Percentiles rank a stretch among this genome's conserved stretches.
phyloP scores from a whole-genome alignment of 2,888 invertebrate genomes.

The Drosophila emarginata region DNA sequence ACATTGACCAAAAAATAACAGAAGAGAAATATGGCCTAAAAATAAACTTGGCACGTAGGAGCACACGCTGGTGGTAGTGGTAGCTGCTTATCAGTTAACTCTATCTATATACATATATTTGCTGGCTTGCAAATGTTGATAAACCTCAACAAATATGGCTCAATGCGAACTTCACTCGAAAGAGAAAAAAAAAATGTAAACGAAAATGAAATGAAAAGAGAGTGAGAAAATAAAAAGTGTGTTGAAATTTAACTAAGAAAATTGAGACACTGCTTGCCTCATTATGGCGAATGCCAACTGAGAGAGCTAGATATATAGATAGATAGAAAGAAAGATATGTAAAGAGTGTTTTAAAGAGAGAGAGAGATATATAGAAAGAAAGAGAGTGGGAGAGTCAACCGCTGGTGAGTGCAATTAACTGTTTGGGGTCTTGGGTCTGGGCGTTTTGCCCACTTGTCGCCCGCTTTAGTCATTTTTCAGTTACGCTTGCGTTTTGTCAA shows the following conservation, averaged over 20 bases:
- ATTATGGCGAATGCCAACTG: conserved; percentile 50
- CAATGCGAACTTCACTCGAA: conserved; percentile 35
- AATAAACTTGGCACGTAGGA: conserved; percentile 48
- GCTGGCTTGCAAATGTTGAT: conserved; percentile 74
- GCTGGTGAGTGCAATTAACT: conserved; percentile 53
- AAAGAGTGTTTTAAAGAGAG: neutral
- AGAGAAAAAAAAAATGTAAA: conserved; percentile 36
- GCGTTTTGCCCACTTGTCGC: conserved; percentile 59
- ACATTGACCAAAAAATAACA: conserved; percentile 18
- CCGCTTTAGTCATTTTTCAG: conserved; percentile 76
- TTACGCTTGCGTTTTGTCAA: conserved; percentile 77
- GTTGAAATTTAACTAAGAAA: too few species aligned
- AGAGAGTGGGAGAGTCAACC: conserved; percentile 28
- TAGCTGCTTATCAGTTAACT: conserved; percentile 53
- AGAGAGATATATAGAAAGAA: conserved; percentile 16
- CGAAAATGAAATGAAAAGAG: conserved; percentile 28
- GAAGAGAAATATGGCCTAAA: conserved; percentile 54
- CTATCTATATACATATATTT: conserved; percentile 47
- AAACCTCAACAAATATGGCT: conserved; percentile 38
- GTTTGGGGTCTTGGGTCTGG: conserved; percentile 46
- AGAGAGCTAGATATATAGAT: conserved; percentile 25
- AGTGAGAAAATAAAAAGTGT: conserved; percentile 30
- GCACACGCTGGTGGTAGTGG: conserved; percentile 15
- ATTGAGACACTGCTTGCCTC: conserved; percentile 47
- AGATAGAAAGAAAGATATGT: neutral